These are phyloP conservation scores for Nautilus pompilius DNA, from an alignment of 1,140 invertebrate genomes.

Conservation along the genomic window DNA sequence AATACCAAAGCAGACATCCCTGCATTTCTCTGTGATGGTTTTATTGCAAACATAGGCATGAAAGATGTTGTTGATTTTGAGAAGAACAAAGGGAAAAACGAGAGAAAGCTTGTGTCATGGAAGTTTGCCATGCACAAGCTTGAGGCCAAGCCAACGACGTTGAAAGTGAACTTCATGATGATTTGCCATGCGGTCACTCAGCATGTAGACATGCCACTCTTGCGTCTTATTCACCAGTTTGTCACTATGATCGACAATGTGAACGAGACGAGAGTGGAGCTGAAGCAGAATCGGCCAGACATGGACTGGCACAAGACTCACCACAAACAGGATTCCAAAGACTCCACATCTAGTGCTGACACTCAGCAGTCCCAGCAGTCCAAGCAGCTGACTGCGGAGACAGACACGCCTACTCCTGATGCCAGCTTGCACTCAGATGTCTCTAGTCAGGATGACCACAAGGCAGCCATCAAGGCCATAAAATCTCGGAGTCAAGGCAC, in stretches of 20 bases:
- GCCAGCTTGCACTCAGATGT: constrained; percentile 6
- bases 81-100: constrained; percentile 77
- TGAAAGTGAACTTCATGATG: constrained; percentile 48
- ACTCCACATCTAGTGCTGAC: constrained; percentile 48
- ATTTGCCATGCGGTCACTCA: constrained; percentile 48
- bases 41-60: constrained; percentile 82
- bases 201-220: constrained; percentile 88
- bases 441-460: constrained; percentile 7
- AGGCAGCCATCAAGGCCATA: neutral
- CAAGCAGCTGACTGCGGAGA: constrained; percentile 3
- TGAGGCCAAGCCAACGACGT: constrained; percentile 52
- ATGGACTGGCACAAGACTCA: constrained; percentile 41
- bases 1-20: constrained; percentile 67
- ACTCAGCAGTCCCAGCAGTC: constrained; percentile 46
- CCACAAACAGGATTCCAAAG: constrained; percentile 50
- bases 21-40: constrained; percentile 87
- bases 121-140: constrained; percentile 52
- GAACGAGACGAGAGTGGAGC: constrained; percentile 86
- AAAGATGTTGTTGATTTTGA: constrained; percentile 83
- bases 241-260: constrained; percentile 97
- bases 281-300: constrained; percentile 57
- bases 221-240: constrained; percentile 91
- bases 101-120: constrained; percentile 22
- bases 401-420: constrained; percentile 3
- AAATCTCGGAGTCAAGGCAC: neutral